Conservation (phyloP, 2,888 invertebrate species). For the Aporophyla nigra region DNA sequence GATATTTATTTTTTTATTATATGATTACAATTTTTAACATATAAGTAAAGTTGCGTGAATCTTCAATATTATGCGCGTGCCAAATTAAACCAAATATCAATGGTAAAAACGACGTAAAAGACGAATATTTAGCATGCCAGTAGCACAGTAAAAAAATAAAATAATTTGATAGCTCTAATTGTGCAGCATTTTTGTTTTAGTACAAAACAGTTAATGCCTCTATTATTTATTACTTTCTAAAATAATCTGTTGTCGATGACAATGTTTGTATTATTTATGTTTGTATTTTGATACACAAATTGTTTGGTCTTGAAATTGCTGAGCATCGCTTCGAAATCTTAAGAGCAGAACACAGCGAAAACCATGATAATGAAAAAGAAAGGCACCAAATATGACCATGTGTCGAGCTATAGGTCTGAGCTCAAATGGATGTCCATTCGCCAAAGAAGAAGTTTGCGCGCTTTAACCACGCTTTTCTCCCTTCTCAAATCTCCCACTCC, state of each 20-base stretch:
- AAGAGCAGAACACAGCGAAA: neutral
- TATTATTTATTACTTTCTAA: neutral
- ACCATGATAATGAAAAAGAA: neutral
- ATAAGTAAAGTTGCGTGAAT: neutral
- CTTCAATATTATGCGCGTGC: neutral
- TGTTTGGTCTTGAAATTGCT: neutral
- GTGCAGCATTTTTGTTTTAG: neutral
- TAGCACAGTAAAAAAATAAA: neutral
- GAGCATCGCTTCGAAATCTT: neutral
- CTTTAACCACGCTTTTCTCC: no score
- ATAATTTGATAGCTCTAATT: neutral
- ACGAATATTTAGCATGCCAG: neutral
- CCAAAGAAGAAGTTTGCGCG: no score
- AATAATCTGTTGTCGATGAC: neutral
- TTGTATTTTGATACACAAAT: neutral
- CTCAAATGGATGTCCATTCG: no score
- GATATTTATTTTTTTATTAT: no score
- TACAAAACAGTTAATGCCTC: neutral
- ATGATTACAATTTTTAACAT: no score
- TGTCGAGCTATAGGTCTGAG: no score
- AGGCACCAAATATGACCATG: no score
- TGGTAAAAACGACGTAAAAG: neutral
- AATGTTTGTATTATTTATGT: neutral
- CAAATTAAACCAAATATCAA: neutral
- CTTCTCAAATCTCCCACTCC: no score